Evolutionary conservation across 1,140 invertebrate species (phyloP).

Genomic region (Tetraneura akinire): DNA sequence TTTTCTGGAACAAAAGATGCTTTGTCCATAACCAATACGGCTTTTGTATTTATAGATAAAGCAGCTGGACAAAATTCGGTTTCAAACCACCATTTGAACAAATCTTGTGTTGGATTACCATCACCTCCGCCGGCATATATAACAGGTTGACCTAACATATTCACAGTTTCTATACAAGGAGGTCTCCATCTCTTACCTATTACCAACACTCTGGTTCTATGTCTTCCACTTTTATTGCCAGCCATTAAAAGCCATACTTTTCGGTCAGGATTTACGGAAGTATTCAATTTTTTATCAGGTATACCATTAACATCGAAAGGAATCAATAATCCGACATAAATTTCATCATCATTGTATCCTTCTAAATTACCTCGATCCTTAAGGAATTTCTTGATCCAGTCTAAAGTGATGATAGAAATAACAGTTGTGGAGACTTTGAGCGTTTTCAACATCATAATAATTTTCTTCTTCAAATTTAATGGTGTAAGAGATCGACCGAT

Average conservation of each 20-base stretch:
- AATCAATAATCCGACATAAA: slow-evolving; percentile 61
- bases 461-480: slow-evolving; percentile 35
- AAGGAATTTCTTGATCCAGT: slow-evolving; percentile 36
- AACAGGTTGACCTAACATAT: slow-evolving; percentile 64
- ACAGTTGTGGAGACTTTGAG: neutral
- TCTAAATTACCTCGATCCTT: slow-evolving; percentile 41
- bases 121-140: slow-evolving; percentile 63
- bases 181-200: slow-evolving; percentile 62
- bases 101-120: slow-evolving; percentile 60
- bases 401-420: slow-evolving; percentile 24
- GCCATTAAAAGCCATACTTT: slow-evolving; percentile 62
- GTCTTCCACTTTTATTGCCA: slow-evolving; percentile 61
- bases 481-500: slow-evolving; percentile 34
- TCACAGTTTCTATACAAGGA: slow-evolving; percentile 61
- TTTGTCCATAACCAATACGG: slow-evolving; percentile 60
- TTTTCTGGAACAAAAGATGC: slow-evolving; percentile 57
- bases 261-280: slow-evolving; percentile 54
- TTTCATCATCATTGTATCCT: slow-evolving; percentile 59
- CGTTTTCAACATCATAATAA: slow-evolving; percentile 27
- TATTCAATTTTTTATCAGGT: slow-evolving; percentile 57
- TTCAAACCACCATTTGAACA: slow-evolving; percentile 64
- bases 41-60: slow-evolving; percentile 61
- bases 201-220: slow-evolving; percentile 61
- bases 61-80: slow-evolving; percentile 62
- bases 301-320: slow-evolving; percentile 61